phyloP scores from a whole-genome alignment of 2,888 invertebrate species.

The Morpho helenor region DNA sequence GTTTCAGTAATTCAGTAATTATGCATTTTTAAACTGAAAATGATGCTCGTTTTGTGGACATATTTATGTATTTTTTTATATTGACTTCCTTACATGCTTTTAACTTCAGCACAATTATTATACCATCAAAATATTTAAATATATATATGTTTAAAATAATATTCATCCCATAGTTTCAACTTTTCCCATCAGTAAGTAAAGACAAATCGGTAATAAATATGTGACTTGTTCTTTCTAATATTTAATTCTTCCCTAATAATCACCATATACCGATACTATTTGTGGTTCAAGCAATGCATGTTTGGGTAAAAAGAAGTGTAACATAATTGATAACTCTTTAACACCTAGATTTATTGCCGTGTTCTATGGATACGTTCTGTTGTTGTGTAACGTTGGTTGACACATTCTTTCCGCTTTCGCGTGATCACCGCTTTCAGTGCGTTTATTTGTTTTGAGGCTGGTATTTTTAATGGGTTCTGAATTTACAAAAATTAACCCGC shows the following conservation, averaged over 20 bases:
- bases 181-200: too few species aligned
- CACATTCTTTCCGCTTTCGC: slow-evolving; percentile 78
- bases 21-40: slow-evolving; percentile 2
- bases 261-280: slow-evolving; percentile 2
- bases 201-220: background rate
- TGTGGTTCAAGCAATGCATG: slow-evolving; percentile 73
- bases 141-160: background rate
- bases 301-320: slow-evolving; percentile 75
- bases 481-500: background rate
- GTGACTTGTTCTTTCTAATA: background rate
- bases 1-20: background rate
- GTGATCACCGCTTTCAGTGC: slow-evolving; percentile 71
- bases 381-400: slow-evolving; percentile 54
- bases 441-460: slow-evolving; percentile 40
- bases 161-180: background rate
- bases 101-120: slow-evolving; percentile 1
- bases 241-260: background rate
- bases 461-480: slow-evolving; percentile 4
- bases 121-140: too few species aligned
- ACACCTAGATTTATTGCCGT: slow-evolving; percentile 60
- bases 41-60: slow-evolving; percentile 17
- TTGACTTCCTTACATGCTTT: slow-evolving; percentile 4
- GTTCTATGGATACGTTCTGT: slow-evolving; percentile 56
- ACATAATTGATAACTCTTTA: slow-evolving; percentile 32
- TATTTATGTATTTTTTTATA: slow-evolving; percentile 2